phyloP scores from a whole-genome alignment of 2,113 vertebrate genomes.

The Tapirus terrestris region DNA sequence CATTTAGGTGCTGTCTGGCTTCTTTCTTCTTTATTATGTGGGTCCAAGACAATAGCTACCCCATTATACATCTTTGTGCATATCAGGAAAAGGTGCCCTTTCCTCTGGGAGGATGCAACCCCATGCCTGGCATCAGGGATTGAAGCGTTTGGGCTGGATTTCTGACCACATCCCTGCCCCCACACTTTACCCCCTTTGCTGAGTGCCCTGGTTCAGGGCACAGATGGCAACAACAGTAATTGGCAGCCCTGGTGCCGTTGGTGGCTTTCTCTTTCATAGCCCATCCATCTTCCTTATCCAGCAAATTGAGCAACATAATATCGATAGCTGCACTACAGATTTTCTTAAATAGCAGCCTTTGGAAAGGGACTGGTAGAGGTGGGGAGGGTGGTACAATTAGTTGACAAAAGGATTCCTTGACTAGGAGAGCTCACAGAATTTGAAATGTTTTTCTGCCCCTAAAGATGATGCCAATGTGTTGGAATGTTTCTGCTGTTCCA shows the following conservation, averaged over 20 bases:
- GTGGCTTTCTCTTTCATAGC: not conserved
- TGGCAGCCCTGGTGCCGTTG: not conserved
- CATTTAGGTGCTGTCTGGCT: not conserved
- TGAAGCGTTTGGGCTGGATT: not conserved
- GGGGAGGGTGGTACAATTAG: not conserved
- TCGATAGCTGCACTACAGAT: not conserved
- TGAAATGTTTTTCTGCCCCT: not conserved
- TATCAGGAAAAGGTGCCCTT: not conserved
- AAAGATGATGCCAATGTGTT: not conserved
- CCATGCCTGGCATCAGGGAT: not conserved
- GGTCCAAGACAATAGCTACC: not conserved
- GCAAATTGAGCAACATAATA: accelerated
- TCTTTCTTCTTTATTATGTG: not conserved
- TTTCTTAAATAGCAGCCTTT: not conserved
- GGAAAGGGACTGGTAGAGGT: not conserved
- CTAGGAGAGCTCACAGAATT: not conserved
- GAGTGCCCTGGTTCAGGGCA: not conserved
- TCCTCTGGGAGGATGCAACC: not conserved
- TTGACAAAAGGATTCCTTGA: not conserved
- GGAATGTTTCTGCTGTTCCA: not conserved
- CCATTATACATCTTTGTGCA: not conserved
- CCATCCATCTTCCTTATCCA: not conserved
- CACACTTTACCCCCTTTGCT: not conserved
- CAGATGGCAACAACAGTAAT: not conserved
- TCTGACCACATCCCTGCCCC: not conserved